phyloP scores from a whole-genome alignment of 2,113 vertebrate genomes.

The Capricornis sumatraensis region DNA sequence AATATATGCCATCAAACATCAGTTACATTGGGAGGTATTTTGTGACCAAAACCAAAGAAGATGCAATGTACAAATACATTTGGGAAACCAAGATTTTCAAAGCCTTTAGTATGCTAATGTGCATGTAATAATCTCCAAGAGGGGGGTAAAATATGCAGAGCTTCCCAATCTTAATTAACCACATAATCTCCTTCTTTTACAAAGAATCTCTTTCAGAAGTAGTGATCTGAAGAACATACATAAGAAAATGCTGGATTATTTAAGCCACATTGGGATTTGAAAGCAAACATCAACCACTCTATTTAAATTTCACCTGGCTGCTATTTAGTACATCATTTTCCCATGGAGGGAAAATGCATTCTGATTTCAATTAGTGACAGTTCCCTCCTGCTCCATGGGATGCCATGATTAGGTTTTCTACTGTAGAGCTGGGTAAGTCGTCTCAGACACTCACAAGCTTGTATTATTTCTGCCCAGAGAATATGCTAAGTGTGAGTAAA shows the following conservation, averaged over 20 bases:
- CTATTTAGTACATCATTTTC: background rate
- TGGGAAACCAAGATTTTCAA: background rate
- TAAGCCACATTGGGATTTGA: constrained; percentile 9
- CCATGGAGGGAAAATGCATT: background rate
- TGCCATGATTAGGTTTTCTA: constrained; percentile 27
- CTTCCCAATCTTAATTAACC: constrained; percentile 8
- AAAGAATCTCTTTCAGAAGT: constrained; percentile 27
- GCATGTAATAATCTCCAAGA: constrained; percentile 16
- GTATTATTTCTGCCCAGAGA: background rate
- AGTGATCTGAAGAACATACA: background rate
- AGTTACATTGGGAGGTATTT: background rate
- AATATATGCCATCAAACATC: background rate
- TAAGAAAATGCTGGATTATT: constrained; percentile 29
- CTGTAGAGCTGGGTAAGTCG: background rate
- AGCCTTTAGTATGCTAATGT: background rate
- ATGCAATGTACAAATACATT: background rate
- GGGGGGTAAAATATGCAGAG: background rate
- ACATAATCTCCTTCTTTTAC: background rate
- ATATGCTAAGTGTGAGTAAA: background rate
- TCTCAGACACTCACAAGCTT: background rate
- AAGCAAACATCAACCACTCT: constrained; percentile 23
- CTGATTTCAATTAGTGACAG: constrained; percentile 11
- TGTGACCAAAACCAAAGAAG: background rate
- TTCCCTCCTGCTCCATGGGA: background rate
- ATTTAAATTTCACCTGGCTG: constrained; percentile 24